Evolutionary conservation across 2,113 vertebrate species (phyloP), one percentile per base, ranked within the genome.

Genomic region (Machaerirhynchus nigripectus): DNA sequence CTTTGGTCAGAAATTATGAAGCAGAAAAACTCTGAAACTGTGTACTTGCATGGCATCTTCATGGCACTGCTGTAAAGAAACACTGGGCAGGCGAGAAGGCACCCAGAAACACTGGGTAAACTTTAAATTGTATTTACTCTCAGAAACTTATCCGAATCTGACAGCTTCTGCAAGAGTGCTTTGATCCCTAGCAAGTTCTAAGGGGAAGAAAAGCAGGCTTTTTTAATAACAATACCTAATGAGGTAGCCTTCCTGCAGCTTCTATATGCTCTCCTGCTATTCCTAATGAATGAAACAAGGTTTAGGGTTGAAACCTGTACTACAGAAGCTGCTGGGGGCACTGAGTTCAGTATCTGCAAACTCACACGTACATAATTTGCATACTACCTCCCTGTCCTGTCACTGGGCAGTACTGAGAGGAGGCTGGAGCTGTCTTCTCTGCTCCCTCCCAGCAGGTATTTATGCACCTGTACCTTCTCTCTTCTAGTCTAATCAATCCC

Each of bases 171-270:
- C 74, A 46, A 50, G 42, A 85, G 21, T 55, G 20, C 65, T 95
- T 87, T 82, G 35, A 52, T 79, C 16, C 82, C 30, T 52, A 64
- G 11, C 2, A 93, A 63, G 31, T 70, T 70, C 44, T 64, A 26
- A 52, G 13, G 39, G 27, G 5, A 1, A 11, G 37, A 67, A 49
- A 42, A 46, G 26, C 1, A 0, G 2, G 0, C 0, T 10, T 83
- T 89, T 92, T 24, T 10, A 12, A 59, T 52, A 56, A 31, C 8
- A 24, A 1, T 82, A 55, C 31, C 11, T 71, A 31, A 84, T 39
- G 44, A 70, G 5, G 11, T 52, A 75, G 74, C 30, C 33, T 89
- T 93, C 31, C 78, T 82, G 40, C 57, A 87, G 61, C 46, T 91
- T 87, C 57, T 15, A 4, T 76, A 10, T 68, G 56, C 44, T 79